Conservation (phyloP, 2,797 vertebrate species). For the Champsocephalus gunnari region DNA sequence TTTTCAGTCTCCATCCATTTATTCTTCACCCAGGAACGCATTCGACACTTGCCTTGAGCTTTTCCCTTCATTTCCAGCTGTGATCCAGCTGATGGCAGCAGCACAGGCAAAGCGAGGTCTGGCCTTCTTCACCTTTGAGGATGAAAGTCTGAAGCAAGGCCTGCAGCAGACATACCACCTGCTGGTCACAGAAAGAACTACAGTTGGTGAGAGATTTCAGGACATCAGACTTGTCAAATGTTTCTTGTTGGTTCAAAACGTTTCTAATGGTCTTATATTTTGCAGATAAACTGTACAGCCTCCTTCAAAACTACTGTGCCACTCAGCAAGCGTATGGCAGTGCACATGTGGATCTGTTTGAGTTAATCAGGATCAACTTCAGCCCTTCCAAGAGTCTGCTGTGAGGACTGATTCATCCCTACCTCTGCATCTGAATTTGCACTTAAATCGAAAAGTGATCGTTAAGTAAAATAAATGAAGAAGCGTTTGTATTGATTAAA, state of each 20-base stretch:
- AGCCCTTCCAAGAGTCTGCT: conserved; percentile 29
- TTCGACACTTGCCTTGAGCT: neutral
- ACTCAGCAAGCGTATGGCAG: accelerated
- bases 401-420: conserved; percentile 31
- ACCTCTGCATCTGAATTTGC: neutral
- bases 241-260: neutral
- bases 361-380: conserved; percentile 38
- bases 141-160: neutral
- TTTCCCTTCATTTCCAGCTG: conserved; percentile 49
- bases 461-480: conserved; percentile 4
- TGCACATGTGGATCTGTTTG: conserved; percentile 46
- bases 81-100: conserved; percentile 86
- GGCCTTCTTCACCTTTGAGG: conserved; percentile 80
- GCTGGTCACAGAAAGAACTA: conserved; percentile 48
- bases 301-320: conserved; percentile 60
- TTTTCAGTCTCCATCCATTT: accelerated
- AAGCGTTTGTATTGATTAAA: neutral
- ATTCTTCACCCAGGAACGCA: neutral
- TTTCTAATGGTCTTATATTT: neutral
- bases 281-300: conserved; percentile 60
- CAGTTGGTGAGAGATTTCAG: conserved; percentile 73
- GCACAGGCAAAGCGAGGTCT: conserved; percentile 64
- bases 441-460: neutral
- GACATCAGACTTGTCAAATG: accelerated
- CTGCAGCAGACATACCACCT: conserved; percentile 60